phyloP scores from a whole-genome alignment of 2,888 invertebrate species.

The Neelides folsomi region DNA sequence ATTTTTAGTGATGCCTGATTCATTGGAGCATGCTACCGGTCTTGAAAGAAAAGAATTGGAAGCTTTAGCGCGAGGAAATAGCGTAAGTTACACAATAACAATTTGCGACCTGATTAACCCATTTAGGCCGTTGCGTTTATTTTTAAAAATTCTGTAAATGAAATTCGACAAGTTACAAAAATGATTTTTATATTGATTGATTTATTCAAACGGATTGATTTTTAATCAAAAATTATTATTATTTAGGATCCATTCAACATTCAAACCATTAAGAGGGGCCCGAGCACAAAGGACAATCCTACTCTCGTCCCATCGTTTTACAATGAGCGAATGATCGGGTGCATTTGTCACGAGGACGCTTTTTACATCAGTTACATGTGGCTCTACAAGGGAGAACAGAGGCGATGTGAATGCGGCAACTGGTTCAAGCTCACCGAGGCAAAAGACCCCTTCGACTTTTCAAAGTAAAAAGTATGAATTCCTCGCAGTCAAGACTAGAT shows the following conservation, averaged over 20 bases:
- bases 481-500: too few species aligned
- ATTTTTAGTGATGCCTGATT: conserved; percentile 63
- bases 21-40: conserved; percentile 85
- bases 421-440: conserved; percentile 77
- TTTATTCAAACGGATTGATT: neutral
- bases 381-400: conserved; percentile 76
- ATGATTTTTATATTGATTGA: too few species aligned
- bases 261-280: conserved; percentile 64
- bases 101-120: too few species aligned
- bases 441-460: conserved; percentile 25
- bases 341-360: conserved; percentile 90
- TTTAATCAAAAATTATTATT: conserved; percentile 8
- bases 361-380: conserved; percentile 87
- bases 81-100: conserved; percentile 45
- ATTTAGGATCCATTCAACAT: conserved; percentile 45
- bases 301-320: conserved; percentile 82
- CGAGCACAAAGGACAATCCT: conserved; percentile 69
- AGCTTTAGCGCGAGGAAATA: conserved; percentile 73
- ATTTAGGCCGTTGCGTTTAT: too few species aligned
- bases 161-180: too few species aligned
- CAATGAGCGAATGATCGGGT: conserved; percentile 80
- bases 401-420: conserved; percentile 89
- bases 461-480: too few species aligned
- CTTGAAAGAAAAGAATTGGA: conserved; percentile 78
- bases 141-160: too few species aligned